These are phyloP conservation scores for Deilephila elpenor DNA, from an alignment of 2,888 invertebrate species.

Conservation along the genomic window DNA sequence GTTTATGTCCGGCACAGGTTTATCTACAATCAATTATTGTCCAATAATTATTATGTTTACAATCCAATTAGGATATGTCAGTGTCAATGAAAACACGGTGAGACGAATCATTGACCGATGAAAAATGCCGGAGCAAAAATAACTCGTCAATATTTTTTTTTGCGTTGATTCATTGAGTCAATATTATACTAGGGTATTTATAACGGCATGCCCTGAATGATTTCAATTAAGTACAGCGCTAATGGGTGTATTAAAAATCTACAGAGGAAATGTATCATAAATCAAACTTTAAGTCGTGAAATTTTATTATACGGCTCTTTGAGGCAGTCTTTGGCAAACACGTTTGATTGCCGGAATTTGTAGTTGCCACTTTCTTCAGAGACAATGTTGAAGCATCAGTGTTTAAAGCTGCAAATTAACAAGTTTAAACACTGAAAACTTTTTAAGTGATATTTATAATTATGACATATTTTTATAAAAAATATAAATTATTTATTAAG, in stretches of 20 bases:
- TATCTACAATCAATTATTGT: slow-evolving; percentile 45
- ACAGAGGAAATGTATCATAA: background rate
- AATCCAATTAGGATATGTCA: slow-evolving; percentile 72
- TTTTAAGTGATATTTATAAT: too few relatives aligned
- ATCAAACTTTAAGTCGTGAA: background rate
- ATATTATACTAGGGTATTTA: slow-evolving; percentile 27
- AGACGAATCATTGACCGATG: slow-evolving; percentile 43
- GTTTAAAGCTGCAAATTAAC: too few relatives aligned
- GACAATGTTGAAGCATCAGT: too few relatives aligned
- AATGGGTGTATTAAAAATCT: background rate
- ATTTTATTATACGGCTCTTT: background rate
- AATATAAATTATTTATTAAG: too few relatives aligned
- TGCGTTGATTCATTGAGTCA: slow-evolving; percentile 29
- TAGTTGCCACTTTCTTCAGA: too few relatives aligned
- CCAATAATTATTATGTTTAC: slow-evolving; percentile 67
- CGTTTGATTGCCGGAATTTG: too few relatives aligned
- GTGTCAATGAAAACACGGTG: slow-evolving; percentile 64
- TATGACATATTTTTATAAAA: too few relatives aligned
- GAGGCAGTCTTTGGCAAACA: too few relatives aligned
- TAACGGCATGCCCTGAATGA: slow-evolving; percentile 54
- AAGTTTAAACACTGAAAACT: too few relatives aligned
- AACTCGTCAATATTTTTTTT: slow-evolving; percentile 13
- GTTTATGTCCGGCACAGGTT: slow-evolving; percentile 43
- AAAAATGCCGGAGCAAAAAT: slow-evolving; percentile 45
- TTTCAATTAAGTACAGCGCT: background rate